Evolutionary conservation across 2,113 vertebrate species (phyloP).

Genomic region (human): GRCh38 chrX:100668501-100669000

Average conservation of each 20-base stretch:
- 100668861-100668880: background rate
- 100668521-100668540: background rate
- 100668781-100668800: background rate
- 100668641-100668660: background rate
- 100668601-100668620: background rate
- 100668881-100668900: background rate
- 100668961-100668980: constrained; percentile 14
- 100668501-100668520: background rate
- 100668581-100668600: background rate
- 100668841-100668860: background rate
- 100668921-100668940: background rate
- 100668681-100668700: background rate
- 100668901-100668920: background rate
- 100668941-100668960: constrained; percentile 5
- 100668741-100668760: background rate
- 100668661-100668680: background rate
- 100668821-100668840: background rate
- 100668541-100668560: background rate
- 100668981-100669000: background rate
- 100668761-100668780: background rate
- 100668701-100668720: background rate
- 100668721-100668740: background rate
- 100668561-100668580: background rate
- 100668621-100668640: background rate
- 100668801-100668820: background rate